Percentiles rank a stretch among this genome's conserved stretches.
These are phyloP conservation scores for Branchinecta lindahli DNA, from an alignment of 1,140 invertebrate species.

Conservation along the genomic window DNA sequence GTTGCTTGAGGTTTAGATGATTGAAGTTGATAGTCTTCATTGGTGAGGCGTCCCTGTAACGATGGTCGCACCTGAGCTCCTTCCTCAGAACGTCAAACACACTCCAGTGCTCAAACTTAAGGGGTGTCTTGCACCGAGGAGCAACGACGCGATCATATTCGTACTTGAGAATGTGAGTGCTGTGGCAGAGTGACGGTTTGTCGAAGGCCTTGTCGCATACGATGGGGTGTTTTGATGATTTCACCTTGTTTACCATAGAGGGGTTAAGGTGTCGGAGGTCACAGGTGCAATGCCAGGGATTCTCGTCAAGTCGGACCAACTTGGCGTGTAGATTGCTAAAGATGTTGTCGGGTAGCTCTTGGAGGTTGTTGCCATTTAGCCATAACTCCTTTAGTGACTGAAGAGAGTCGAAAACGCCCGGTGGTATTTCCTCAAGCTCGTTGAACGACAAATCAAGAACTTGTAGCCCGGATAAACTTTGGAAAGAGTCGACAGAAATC, in stretches of 20 bases:
- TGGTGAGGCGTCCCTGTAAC: neutral
- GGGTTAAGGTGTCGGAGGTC: conserved; percentile 45
- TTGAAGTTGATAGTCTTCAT: neutral
- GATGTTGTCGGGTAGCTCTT: conserved; percentile 38
- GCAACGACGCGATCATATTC: conserved; percentile 39
- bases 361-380: conserved; percentile 43
- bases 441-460: conserved; percentile 47
- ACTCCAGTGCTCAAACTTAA: conserved; percentile 40
- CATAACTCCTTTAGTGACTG: conserved; percentile 41
- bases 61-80: conserved; percentile 25
- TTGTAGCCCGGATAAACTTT: conserved; percentile 41
- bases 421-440: conserved; percentile 39
- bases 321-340: conserved; percentile 38
- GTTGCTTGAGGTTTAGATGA: neutral
- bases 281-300: conserved; percentile 54
- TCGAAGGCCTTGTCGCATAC: conserved; percentile 1
- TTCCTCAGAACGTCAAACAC: conserved; percentile 42
- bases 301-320: conserved; percentile 42
- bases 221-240: conserved; percentile 28
- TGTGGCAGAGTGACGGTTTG: conserved; percentile 13
- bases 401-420: conserved; percentile 45
- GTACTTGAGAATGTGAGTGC: conserved; percentile 14
- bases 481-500: conserved; percentile 50
- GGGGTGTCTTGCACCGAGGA: conserved; percentile 43
- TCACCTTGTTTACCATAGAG: conserved; percentile 32